phyloP scores from a whole-genome alignment of 2,888 invertebrate genomes.

The Dicyrtomina minuta region DNA sequence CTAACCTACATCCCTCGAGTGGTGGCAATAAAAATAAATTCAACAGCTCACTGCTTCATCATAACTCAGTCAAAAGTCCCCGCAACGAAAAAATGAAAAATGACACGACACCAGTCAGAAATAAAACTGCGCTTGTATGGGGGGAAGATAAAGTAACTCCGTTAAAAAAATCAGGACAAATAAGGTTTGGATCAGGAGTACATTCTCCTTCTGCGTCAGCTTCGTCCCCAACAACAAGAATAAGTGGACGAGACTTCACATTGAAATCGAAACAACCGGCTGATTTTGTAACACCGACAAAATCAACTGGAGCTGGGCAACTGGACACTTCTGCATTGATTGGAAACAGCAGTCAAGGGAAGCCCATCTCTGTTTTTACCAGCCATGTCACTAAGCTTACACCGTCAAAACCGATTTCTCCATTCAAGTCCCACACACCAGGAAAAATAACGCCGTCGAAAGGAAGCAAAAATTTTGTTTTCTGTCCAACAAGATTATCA shows the following conservation, averaged over 20 bases:
- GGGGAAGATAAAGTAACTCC: no score
- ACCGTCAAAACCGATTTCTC: neutral
- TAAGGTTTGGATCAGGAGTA: no score
- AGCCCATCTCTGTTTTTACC: neutral
- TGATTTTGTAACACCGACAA: no score
- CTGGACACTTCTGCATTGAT: neutral
- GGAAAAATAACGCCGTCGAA: neutral
- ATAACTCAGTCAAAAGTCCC: neutral
- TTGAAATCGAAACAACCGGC: no score
- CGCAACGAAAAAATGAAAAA: neutral
- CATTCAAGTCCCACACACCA: neutral
- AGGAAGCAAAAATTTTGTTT: constrained; percentile 8
- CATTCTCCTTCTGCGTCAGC: no score
- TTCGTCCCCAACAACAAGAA: no score
- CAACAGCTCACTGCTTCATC: neutral
- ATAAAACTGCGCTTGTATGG: no score
- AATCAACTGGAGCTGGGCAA: no score
- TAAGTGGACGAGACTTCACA: no score
- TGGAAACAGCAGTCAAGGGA: neutral
- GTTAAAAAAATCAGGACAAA: no score
- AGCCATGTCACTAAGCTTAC: neutral
- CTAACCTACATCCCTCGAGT: no score
- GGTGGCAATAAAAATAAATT: neutral
- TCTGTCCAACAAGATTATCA: constrained; percentile 45
- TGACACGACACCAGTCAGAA: neutral